Conservation (phyloP, 2,113 vertebrate genomes). For the Menura novaehollandiae region DNA sequence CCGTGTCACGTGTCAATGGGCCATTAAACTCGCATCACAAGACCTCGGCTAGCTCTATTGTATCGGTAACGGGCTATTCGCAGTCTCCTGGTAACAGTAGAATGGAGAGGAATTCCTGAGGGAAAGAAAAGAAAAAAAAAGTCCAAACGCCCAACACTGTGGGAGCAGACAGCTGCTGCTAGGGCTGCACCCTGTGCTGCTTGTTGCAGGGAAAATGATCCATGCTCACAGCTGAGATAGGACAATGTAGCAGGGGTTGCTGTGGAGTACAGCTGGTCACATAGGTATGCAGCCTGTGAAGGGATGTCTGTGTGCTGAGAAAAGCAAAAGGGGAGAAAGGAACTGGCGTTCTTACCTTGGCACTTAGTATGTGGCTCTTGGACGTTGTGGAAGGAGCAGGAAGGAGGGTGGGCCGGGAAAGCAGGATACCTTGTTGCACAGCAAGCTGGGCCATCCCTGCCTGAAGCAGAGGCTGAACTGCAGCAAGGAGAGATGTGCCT, state of each 20-base stretch:
- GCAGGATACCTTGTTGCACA: not conserved
- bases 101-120: too few species aligned
- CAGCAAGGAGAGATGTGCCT: not conserved
- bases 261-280: not conserved
- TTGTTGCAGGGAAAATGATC: not conserved
- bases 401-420: not conserved
- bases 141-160: too few species aligned
- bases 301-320: not conserved
- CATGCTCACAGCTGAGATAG: not conserved
- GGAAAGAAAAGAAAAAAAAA: too few species aligned
- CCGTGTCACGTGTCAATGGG: too few species aligned
- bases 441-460: not conserved
- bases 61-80: too few species aligned
- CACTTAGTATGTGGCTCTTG: not conserved
- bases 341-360: not conserved
- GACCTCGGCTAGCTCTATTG: too few species aligned
- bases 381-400: not conserved
- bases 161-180: not conserved
- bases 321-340: not conserved
- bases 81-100: too few species aligned
- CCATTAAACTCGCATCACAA: too few species aligned
- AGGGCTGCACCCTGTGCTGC: not conserved
- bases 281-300: not conserved
- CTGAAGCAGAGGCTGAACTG: not conserved
- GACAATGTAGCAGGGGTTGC: not conserved